Conservation (phyloP, 1,140 invertebrate species). For the Pseudoatta argentina region DNA sequence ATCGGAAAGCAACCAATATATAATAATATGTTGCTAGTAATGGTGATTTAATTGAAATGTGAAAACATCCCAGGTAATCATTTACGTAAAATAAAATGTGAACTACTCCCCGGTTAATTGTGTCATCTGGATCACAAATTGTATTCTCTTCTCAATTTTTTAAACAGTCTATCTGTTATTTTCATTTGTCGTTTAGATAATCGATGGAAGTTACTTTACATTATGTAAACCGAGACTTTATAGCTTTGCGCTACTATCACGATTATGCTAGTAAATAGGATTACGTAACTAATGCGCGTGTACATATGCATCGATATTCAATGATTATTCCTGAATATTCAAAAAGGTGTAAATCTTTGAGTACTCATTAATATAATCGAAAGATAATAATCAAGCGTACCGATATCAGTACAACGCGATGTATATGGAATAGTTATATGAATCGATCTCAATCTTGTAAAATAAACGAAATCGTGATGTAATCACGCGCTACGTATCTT, state of each 20-base stretch:
- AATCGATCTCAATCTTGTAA: not conserved
- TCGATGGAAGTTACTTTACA: not conserved
- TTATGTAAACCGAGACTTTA: not conserved
- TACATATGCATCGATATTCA: constrained; percentile 20
- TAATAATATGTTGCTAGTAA: too few relatives aligned
- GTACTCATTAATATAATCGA: constrained; percentile 13
- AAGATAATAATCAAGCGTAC: not conserved
- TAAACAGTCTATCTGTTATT: not conserved
- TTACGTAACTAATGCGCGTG: not conserved
- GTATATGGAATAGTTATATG: too few relatives aligned
- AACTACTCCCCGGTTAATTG: not conserved
- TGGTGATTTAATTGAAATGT: too few relatives aligned
- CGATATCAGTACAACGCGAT: too few relatives aligned
- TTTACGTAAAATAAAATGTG: too few relatives aligned
- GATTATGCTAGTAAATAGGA: not conserved
- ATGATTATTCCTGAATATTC: constrained; percentile 19
- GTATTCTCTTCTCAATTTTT: not conserved
- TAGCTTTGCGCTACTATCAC: not conserved
- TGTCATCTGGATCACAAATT: not conserved
- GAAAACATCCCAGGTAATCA: too few relatives aligned
- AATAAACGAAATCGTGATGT: not conserved
- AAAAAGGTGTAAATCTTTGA: not conserved
- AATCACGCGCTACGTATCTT: not conserved
- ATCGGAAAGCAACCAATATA: too few relatives aligned
- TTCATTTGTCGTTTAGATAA: not conserved